Conservation (phyloP, 1,140 invertebrate genomes). For the Pomacea maculata region DNA sequence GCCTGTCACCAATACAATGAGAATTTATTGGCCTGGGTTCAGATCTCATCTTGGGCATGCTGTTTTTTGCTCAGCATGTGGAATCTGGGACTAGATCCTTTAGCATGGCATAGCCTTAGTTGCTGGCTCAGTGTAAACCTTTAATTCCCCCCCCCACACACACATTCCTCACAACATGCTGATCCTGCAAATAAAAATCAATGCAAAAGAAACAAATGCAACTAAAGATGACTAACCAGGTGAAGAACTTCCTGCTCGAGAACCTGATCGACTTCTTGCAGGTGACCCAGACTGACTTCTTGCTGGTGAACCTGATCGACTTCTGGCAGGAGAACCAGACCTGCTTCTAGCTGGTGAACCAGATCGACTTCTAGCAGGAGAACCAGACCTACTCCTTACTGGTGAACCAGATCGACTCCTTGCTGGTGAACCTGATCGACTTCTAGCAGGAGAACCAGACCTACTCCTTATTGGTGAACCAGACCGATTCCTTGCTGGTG, state of each 20-base stretch:
- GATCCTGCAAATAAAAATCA: no score
- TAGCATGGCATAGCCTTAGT: no score
- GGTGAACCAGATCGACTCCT: slow-evolving; percentile 35
- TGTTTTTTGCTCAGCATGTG: no score
- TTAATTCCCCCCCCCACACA: no score
- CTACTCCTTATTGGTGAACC: slow-evolving; percentile 24
- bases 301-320: slow-evolving; percentile 11
- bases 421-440: slow-evolving; percentile 29
- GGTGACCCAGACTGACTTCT: slow-evolving; percentile 29
- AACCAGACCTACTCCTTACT: slow-evolving; percentile 29
- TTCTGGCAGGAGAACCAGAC: slow-evolving; percentile 18
- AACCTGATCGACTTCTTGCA: slow-evolving; percentile 27
- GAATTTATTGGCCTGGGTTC: no score
- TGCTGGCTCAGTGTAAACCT: no score
- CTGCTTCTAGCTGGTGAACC: slow-evolving; percentile 21
- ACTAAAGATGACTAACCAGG: no score
- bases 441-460: slow-evolving; percentile 27
- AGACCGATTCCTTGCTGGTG: slow-evolving; percentile 21
- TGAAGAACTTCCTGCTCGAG: slow-evolving; percentile 29
- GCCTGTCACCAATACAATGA: no score
- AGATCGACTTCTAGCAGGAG: slow-evolving; percentile 28
- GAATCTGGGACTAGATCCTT: no score
- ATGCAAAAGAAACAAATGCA: background rate
- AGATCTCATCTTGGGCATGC: no score
- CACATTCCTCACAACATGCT: no score